Evolutionary conservation across 2,797 vertebrate species (phyloP).

Genomic region (Rhinogobio ventralis): DNA sequence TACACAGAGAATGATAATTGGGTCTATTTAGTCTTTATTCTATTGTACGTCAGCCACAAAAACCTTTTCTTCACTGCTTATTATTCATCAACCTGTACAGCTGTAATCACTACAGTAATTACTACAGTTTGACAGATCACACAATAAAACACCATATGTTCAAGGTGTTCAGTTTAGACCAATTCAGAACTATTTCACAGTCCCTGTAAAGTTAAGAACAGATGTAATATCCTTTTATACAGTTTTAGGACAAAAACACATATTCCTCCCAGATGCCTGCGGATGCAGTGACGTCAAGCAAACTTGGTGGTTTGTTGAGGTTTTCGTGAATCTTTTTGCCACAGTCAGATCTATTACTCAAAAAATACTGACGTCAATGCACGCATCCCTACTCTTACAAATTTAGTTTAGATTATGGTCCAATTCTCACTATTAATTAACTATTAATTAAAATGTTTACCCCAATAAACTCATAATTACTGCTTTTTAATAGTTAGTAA

Average conservation of each 20-base stretch:
- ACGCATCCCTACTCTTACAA: background rate
- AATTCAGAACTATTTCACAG: background rate
- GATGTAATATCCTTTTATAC: background rate
- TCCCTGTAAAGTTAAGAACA: background rate
- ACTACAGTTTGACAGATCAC: background rate
- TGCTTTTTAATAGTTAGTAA: background rate
- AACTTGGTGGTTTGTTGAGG: background rate
- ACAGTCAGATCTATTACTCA: constrained; percentile 13
- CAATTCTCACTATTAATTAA: background rate
- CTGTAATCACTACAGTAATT: background rate
- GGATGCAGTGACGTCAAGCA: constrained; percentile 14
- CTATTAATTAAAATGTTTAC: background rate
- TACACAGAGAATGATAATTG: background rate
- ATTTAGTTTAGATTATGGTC: background rate
- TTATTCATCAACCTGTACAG: background rate
- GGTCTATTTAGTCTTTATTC: background rate
- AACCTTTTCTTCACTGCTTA: background rate
- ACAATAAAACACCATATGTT: background rate
- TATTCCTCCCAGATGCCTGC: constrained; percentile 7
- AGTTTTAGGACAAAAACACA: background rate
- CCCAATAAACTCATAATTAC: background rate
- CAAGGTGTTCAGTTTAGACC: background rate
- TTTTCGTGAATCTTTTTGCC: background rate
- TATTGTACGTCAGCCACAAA: background rate
- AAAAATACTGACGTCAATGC: constrained; percentile 21